Evolutionary conservation across 2,113 vertebrate species (phyloP), one percentile per base, ranked within the genome.

Genomic region (Lynx canadensis): DNA sequence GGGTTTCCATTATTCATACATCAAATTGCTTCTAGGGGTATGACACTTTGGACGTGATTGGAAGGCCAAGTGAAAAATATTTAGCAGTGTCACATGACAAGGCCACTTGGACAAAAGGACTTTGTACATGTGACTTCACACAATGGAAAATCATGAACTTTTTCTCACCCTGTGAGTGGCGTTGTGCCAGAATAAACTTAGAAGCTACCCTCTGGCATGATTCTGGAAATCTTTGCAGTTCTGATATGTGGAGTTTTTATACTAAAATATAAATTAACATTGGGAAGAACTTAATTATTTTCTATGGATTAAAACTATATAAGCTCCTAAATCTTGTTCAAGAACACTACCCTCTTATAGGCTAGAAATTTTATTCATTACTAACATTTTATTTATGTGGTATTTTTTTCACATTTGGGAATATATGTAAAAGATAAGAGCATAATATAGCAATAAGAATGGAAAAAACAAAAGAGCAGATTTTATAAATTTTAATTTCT

Each of bases 141-240:
- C 98, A 98, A 97, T 96, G 93, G 97, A 98, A 97, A 98, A 95
- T 79, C 19, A n/a, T 98, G 98, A 99, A 98, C 98, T 98, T 95
- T 73, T 94, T 87, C 97, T 98, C 94, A 98, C 97, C 98, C 97
- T 5, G 3, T 82, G 33, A 41, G 29, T 98, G 98, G 97, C 98
- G 88, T 36, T 6, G 19, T 65, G 97, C 98, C 98, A 98, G 97
- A 93, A 96, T 96, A 97, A 97, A 98, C 97, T 97, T 97, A 97
- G 97, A 98, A 97, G 95, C 66, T 98, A 82, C 79, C 71, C 66
- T 21, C 80, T 66, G 97, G 96, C 86, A 90, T 69, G 90, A 78
- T 90, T 98, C 65, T 97, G 91, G 97, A 98, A 98, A 95, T 91
- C 89, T 97, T 91, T 89, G 96, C 95, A 94, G 65, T 86, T 98